Evolutionary conservation across 2,797 vertebrate species (phyloP).

Genomic region (Steatocranus sp.): DNA sequence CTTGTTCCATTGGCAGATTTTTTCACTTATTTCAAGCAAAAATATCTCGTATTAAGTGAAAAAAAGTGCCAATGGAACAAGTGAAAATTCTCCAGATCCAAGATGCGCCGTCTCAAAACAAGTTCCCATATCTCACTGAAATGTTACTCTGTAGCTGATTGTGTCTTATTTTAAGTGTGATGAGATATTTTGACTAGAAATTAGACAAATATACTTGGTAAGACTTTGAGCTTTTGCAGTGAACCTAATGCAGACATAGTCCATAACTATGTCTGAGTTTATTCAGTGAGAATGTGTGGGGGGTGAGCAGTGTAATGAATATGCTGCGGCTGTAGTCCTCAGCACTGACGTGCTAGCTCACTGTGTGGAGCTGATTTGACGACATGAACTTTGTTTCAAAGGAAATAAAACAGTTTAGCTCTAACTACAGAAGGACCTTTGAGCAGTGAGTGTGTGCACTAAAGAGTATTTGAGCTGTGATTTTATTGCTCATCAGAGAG

Average conservation of each 20-base stretch:
- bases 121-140: background rate
- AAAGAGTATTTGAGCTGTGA: background rate
- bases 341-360: background rate
- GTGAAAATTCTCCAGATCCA: background rate
- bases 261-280: background rate
- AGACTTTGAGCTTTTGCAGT: background rate
- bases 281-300: background rate
- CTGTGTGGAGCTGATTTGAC: background rate
- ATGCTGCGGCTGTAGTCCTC: background rate
- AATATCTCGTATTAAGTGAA: background rate
- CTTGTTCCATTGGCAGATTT: background rate
- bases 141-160: background rate
- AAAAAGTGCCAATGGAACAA: background rate
- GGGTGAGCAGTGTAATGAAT: background rate
- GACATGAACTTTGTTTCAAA: background rate
- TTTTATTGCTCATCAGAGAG: background rate
- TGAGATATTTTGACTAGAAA: rapidly evolving
- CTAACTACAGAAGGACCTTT: background rate
- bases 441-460: background rate
- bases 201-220: background rate
- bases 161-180: background rate
- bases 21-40: background rate
- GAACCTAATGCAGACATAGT: background rate
- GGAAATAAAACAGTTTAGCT: rapidly evolving
- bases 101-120: background rate